A percentile compares a stretch with the other conserved stretches of the same genome.
phyloP scores from a whole-genome alignment of 2,113 vertebrate species.

The Rhodinocichla rosea region DNA sequence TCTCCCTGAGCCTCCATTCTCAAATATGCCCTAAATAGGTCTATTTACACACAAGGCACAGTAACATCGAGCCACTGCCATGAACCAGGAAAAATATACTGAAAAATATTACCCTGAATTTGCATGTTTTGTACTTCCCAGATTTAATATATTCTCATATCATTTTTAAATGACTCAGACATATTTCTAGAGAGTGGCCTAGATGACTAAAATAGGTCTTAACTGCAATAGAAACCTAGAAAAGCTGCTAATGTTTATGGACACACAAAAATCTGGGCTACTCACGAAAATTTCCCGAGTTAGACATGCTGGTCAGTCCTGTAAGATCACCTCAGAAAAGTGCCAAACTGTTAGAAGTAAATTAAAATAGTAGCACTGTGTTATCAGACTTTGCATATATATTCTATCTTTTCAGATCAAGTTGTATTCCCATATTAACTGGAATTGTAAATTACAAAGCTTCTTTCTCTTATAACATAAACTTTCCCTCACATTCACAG shows the following conservation, averaged over 20 bases:
- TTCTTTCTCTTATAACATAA: not conserved
- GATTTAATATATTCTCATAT: not conserved
- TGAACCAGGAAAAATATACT: not conserved
- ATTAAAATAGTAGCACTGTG: not conserved
- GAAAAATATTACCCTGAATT: not conserved
- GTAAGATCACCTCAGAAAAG: not conserved
- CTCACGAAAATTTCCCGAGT: accelerated
- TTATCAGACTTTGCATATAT: not conserved
- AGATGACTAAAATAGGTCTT: not conserved
- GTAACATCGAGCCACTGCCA: not conserved
- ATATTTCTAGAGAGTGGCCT: not conserved
- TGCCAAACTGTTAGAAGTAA: not conserved
- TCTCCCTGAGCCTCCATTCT: not conserved
- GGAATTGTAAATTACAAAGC: not conserved
- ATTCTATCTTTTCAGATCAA: not conserved
- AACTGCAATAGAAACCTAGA: not conserved
- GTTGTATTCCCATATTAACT: not conserved
- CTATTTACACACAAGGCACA: not conserved
- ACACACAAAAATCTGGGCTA: not conserved
- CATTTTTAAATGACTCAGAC: not conserved
- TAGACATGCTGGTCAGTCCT: not conserved
- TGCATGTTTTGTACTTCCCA: not conserved
- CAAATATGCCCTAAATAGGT: not conserved
- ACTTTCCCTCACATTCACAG: not conserved
- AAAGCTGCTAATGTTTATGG: not conserved